Evolutionary conservation across 2,113 vertebrate species (phyloP), one percentile per base, ranked within the genome.

Genomic region (Campylomormyrus tamandua): DNA sequence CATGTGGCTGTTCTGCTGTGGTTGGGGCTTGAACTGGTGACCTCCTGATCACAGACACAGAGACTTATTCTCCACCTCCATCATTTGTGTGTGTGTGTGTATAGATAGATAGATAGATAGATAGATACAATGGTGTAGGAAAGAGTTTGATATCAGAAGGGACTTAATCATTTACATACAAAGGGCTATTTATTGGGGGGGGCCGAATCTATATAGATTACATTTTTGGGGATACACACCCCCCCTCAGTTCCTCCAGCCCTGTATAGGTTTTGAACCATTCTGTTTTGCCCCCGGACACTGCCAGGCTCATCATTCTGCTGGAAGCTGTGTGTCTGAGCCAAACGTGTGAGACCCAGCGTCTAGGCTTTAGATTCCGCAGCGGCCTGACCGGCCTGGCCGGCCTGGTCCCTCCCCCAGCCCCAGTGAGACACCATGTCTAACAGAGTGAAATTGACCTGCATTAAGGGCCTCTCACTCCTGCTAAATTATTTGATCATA

Each of bases 371-470:
- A 93, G 92, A 93, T 92, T 92, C 90, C 86, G 92, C 90, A 88
- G 90, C 91, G 88, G 87, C 66, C 87, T 90, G 92, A 85, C 89
- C 91, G 85, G 89, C 93, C 87, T 90, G 92, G 87, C 89, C 91
- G 85, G 89, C 93, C 92, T 87, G 80, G 86, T 66, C 89, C 88
- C 92, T 91, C 93, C 94, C 93, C 95, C 85, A 93, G 93, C 94
- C 94, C 88, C 90, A 92, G 93, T 93, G 95, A 95, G 94, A 94
- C 93, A 96, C 95, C 96, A 95, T 97, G 95, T 96, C 96, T 96
- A 96, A 96, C 95, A 95, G 96, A 96, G 95, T 95, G 96, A 96
- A 97, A 97, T 96, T 96, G 96, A 96, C 96, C 96, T 96, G 95
- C 94, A 94, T 96, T 96, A 96, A 96, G 95, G 94, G 93, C 94